Base-by-base conservation (phyloP, 2,888 invertebrate species). In the Caenorhabditis panamensis region DNA sequence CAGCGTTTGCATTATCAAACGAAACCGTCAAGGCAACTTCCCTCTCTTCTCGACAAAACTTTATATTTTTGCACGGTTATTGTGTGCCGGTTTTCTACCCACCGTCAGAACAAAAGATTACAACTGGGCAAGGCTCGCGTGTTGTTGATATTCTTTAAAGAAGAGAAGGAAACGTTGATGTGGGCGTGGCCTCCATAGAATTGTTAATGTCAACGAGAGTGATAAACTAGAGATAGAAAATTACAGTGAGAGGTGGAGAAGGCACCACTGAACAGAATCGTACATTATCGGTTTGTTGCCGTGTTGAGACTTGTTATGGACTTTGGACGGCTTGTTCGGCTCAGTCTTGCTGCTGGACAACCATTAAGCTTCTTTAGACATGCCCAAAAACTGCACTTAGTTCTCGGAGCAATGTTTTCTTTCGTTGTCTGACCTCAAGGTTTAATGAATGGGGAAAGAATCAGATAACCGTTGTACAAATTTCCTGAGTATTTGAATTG, bases 81-180 rank as follows among this genome's bases (percentile, higher is more conserved):
- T 18, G 18, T 47, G 47, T 18, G 13, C 24, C 18, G 1, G 2
- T n/a, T 58, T 22, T 2, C 16, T 51, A 37, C 24, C 24, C 53
- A 41, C 37, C 3, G 1, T 26, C 24, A 11, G 16, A 53, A 53
- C 24, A 18, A 53, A 53, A 53, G 53, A 53, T 53, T 49, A 53
- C 24, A 53, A 24, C 53, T 49, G n/a, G n/a, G n/a, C n/a, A n/a
- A 26, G 16, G 11, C 13, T 22, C 22, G 26, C 26, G 20, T 41
- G 1, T 16, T 64, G 56, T 31, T 58, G n/a, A 73, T 41, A 73
- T 59, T 59, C 64, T 73, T 73, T 73, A 59, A 73, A 73, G 59
- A 73, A 56, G 56, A 47, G 37, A n/a, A 47, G 47, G n/a, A 41
- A 6, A 26, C 37, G 56, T 26, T 22, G 71, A 8, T 22, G 47